phyloP scores from a whole-genome alignment of 2,797 vertebrate genomes.

The Amblyraja radiata region DNA sequence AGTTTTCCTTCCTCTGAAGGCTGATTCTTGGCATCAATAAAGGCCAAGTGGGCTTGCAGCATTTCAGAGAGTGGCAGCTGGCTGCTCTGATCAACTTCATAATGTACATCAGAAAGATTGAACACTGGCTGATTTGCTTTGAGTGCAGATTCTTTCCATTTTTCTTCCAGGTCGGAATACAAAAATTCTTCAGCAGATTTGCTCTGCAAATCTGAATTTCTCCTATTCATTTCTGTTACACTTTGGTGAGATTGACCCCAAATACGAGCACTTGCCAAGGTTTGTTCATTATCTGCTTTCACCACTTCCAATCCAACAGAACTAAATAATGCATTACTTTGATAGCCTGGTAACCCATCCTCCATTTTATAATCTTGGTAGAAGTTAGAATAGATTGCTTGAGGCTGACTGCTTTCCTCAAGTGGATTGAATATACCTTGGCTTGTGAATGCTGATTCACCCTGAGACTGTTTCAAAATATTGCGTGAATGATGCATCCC shows the following conservation, averaged over 20 bases:
- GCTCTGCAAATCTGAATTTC: not conserved
- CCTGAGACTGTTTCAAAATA: not conserved
- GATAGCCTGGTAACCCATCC: not conserved
- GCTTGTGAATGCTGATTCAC: not conserved
- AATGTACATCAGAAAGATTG: not conserved
- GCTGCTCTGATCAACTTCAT: not conserved
- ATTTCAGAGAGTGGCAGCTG: not conserved
- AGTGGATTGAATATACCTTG: not conserved
- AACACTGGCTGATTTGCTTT: not conserved
- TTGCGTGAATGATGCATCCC: not conserved
- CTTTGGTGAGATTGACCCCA: not conserved
- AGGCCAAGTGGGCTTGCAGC: not conserved
- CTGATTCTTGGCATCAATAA: not conserved
- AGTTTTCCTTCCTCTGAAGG: constrained; percentile 45
- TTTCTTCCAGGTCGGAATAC: not conserved
- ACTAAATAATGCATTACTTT: not conserved
- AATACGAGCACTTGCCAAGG: not conserved
- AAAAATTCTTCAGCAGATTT: not conserved
- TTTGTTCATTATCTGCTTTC: not conserved
- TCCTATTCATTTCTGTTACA: not conserved
- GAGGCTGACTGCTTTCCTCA: not conserved
- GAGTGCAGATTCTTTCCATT: not conserved
- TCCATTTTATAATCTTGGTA: not conserved
- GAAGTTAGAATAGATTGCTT: not conserved
- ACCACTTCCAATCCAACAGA: not conserved